Base-by-base conservation (phyloP, 2,888 invertebrate genomes). In the Nephrotoma appendiculata region DNA sequence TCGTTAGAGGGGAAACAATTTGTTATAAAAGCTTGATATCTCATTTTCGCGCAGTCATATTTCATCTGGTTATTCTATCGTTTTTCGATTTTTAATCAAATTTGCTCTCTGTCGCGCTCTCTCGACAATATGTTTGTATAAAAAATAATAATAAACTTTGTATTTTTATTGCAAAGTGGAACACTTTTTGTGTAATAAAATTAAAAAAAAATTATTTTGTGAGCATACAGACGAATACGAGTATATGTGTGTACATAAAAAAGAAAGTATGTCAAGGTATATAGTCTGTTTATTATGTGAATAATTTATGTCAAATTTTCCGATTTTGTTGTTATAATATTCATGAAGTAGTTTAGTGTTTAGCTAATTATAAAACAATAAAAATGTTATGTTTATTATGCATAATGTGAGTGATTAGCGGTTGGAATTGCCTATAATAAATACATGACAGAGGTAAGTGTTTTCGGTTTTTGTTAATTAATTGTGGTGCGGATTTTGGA, bases 181-280 rank as follows among this genome's bases (percentile, higher is more conserved):
- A 57, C 52, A 57, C 12, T 52, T 52, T 48, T 52, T n/a, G 12
- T 52, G 48, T 52, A 52, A 52, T 57, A 57, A 57, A 57, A 57
- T n/a, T 52, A n/a, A 52, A 52, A 48, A 48, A 48, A 48, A 48
- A 45, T 48, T 12, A 5, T 9, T 48, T 57, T 19, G 52, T 57
- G 12, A 52, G 15, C 19, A 57, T 15, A 15, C 52, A 57, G 52
- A 57, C 52, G 52, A 57, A 15, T 15, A 57, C 52, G 15, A 15
- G 5, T 15, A 57, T 52, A 45, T 57, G 15, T 57, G 5, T 57
- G 19, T 57, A 15, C 7, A 15, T 19, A 57, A 57, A 57, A 57
- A 57, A 85, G 85, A 85, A 85, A 85, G 85, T 85, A 43, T 85
- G 85, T 85, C 85, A 85, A 85, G 85, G 85, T 85, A 43, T 43